These are phyloP conservation scores for Polyploca ridens DNA, from an alignment of 2,888 invertebrate genomes.

Conservation along the genomic window DNA sequence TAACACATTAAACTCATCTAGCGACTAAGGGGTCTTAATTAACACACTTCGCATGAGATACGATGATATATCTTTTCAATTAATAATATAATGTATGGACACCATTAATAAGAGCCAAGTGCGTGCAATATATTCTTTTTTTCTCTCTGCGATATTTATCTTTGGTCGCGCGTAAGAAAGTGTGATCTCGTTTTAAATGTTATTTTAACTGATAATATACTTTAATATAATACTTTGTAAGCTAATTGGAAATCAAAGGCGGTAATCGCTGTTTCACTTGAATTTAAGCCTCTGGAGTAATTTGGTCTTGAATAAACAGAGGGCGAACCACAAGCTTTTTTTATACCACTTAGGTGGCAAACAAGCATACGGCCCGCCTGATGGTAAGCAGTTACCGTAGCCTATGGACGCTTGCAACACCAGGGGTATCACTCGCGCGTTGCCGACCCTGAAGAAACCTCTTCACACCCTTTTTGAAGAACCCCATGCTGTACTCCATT, in stretches of 20 bases:
- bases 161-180: constrained; percentile 20
- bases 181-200: constrained; percentile 28
- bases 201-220: constrained; percentile 23
- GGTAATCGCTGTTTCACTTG: not conserved
- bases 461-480: no score
- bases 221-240: not conserved
- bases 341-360: no score
- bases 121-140: constrained; percentile 46
- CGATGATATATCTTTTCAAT: constrained; percentile 58
- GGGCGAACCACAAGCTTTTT: no score
- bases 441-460: no score
- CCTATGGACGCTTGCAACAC: no score
- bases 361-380: no score
- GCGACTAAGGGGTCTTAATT: constrained; percentile 50
- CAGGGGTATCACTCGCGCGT: no score
- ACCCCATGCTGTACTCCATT: no score
- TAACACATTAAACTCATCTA: constrained; percentile 13
- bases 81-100: constrained; percentile 48
- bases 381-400: no score
- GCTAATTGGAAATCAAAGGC: not conserved
- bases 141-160: constrained; percentile 26
- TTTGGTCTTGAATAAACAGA: no score
- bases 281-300: not conserved
- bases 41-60: constrained; percentile 60
- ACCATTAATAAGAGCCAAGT: constrained; percentile 34